Evolutionary conservation across 2,113 vertebrate genomes (phyloP).

Genomic region (Crotalus horridus): DNA sequence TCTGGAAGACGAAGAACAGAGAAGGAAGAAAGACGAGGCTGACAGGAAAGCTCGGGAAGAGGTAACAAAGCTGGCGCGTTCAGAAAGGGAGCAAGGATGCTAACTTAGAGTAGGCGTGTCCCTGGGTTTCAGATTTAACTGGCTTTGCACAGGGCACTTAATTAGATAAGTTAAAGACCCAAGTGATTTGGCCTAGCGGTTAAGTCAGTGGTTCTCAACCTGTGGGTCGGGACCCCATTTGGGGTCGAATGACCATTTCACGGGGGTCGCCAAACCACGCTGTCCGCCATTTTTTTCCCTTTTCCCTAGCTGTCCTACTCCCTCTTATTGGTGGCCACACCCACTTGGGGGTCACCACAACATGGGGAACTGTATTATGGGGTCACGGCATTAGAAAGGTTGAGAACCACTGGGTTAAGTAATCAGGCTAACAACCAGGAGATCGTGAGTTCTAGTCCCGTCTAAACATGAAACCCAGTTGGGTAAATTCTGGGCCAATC

Average conservation of each 20-base stretch:
- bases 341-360: too few relatives aligned
- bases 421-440: not conserved
- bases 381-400: too few relatives aligned
- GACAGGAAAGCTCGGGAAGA: constrained; percentile 87
- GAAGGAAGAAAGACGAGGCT: constrained; percentile 84
- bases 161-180: not conserved
- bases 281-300: too few relatives aligned
- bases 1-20: constrained; percentile 90
- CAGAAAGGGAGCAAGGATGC: not conserved
- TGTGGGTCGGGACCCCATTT: too few relatives aligned
- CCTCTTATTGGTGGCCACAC: too few relatives aligned
- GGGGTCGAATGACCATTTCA: too few relatives aligned
- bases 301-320: too few relatives aligned
- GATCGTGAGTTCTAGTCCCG: not conserved
- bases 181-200: not conserved
- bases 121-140: not conserved
- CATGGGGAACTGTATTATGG: too few relatives aligned
- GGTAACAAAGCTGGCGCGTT: constrained; percentile 57
- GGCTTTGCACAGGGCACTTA: not conserved
- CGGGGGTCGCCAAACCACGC: too few relatives aligned
- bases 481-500: not conserved
- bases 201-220: too few relatives aligned
- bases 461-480: not conserved
- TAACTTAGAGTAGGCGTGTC: not conserved
- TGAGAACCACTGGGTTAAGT: too few relatives aligned